Conservation (phyloP, 2,888 invertebrate species). For the Cephonodes hylas region DNA sequence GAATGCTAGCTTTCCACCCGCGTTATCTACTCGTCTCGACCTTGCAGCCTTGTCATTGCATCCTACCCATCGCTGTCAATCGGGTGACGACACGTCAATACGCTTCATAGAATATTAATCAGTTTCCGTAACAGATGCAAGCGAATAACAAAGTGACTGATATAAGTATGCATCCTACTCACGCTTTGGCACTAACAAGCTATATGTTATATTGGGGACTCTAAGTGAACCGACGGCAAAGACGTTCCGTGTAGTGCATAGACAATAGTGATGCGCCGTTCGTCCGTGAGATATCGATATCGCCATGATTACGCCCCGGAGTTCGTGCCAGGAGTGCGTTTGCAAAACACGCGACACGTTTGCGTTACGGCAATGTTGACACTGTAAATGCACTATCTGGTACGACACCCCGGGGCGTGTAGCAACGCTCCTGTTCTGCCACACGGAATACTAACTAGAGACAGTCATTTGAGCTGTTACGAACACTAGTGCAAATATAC, state of each 20-base stretch:
- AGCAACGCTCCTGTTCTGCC: conserved; percentile 66
- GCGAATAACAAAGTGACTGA: conserved; percentile 25
- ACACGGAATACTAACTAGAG: conserved; percentile 44
- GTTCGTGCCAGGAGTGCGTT: conserved; percentile 99
- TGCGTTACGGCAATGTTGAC: conserved; percentile 79
- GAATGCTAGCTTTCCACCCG: conserved; percentile 10
- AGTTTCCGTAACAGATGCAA: conserved; percentile 29
- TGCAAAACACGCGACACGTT: conserved; percentile 86
- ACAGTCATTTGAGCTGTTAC: conserved; percentile 48
- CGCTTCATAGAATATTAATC: conserved; percentile 44
- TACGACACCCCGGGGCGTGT: conserved; percentile 94
- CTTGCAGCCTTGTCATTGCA: conserved; percentile 25
- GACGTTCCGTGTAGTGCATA: conserved; percentile 62
- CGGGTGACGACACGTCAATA: conserved; percentile 40
- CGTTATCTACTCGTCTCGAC: conserved; percentile 12
- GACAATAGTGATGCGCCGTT: conserved; percentile 64
- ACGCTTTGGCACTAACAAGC: conserved; percentile 26
- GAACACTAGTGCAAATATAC: conserved; percentile 56
- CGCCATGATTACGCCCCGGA: conserved; percentile 84
- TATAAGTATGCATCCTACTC: conserved; percentile 17
- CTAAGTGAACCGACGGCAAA: conserved; percentile 60
- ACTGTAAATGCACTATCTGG: conserved; percentile 99
- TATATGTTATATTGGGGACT: conserved; percentile 36
- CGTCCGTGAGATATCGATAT: conserved; percentile 53
- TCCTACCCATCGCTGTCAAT: conserved; percentile 28